phyloP scores from a whole-genome alignment of 2,888 invertebrate species.

The Lottia gigantea region DNA sequence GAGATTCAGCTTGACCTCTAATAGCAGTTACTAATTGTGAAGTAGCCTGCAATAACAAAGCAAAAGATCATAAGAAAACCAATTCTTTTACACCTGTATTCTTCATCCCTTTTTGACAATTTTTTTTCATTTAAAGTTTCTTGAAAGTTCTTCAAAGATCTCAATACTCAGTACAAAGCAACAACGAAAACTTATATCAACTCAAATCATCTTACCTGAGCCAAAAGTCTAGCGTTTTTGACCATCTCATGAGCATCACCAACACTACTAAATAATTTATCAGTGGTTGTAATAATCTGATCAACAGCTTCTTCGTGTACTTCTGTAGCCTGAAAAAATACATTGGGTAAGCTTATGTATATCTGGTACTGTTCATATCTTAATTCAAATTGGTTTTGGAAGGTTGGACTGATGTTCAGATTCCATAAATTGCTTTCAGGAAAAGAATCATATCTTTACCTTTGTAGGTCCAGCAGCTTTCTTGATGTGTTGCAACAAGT shows the following conservation, averaged over 20 bases:
- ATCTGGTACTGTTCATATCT: too few relatives aligned
- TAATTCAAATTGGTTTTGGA: too few relatives aligned
- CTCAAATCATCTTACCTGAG: slow-evolving; percentile 73
- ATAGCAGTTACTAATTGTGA: slow-evolving; percentile 93
- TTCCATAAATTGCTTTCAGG: too few relatives aligned
- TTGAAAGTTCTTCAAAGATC: too few relatives aligned
- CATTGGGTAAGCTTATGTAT: too few relatives aligned
- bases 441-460: too few relatives aligned
- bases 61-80: too few relatives aligned
- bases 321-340: slow-evolving; percentile 44
- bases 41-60: slow-evolving; percentile 75
- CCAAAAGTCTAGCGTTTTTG: slow-evolving; percentile 87
- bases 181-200: neutral
- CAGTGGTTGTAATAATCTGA: slow-evolving; percentile 88
- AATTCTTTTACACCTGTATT: too few relatives aligned
- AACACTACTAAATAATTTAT: slow-evolving; percentile 84
- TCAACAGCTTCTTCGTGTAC: slow-evolving; percentile 85
- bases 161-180: too few relatives aligned
- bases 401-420: too few relatives aligned
- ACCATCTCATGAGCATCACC: slow-evolving; percentile 95
- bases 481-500: slow-evolving; percentile 90
- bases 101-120: too few relatives aligned
- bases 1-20: slow-evolving; percentile 90
- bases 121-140: too few relatives aligned
- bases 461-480: slow-evolving; percentile 67